Base-by-base conservation (phyloP, 2,113 vertebrate species). In the Cryptomyrus ogoouensis region DNA sequence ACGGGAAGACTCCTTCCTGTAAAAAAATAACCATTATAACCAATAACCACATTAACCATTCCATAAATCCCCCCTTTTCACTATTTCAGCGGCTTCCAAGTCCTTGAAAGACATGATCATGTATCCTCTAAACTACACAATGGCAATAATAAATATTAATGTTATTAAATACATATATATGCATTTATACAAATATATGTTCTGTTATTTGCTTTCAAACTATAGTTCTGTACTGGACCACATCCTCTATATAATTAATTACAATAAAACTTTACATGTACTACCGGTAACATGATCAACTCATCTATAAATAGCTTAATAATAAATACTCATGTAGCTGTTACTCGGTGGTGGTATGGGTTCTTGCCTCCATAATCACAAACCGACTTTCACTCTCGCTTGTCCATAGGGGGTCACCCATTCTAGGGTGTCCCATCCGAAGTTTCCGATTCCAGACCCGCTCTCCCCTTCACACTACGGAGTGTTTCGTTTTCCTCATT, bases 1-100 rank as follows among this genome's bases (percentile, higher is more conserved):
- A 44, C 91, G 92, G 93, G 94, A 94, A 94, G 92, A 94, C 93
- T 89, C 90, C 89, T 91, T 88, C 83, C 44, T 86, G 92, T 93
- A 94, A 93, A 93, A 93, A 42, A 84, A 19, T 46, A 85, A 47
- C 19, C 53, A 56, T 21, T 21, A 47, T n/a, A 85, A 85, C 46
- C 27, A 83, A 86, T 21, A 49, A 87, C 44, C 53, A 56, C 86
- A 89, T 90, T n/a, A 88, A 91, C 87, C 39, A 74, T 90, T 87
- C 9, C 87, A 88, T 88, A 89, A 83, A 50, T 89, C 58, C 77
- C 49, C 52, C 39, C 5, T 44, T 77, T 66, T 83, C 80, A 27
- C 44, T 27, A 24, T 86, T 44, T 27, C 21, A 21, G 13, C n/a
- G 46, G 50, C 24, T 87, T 52, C 19, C 27, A n/a, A 87, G 80